phyloP scores from a whole-genome alignment of 2,113 vertebrate species.

The Limanda limanda region DNA sequence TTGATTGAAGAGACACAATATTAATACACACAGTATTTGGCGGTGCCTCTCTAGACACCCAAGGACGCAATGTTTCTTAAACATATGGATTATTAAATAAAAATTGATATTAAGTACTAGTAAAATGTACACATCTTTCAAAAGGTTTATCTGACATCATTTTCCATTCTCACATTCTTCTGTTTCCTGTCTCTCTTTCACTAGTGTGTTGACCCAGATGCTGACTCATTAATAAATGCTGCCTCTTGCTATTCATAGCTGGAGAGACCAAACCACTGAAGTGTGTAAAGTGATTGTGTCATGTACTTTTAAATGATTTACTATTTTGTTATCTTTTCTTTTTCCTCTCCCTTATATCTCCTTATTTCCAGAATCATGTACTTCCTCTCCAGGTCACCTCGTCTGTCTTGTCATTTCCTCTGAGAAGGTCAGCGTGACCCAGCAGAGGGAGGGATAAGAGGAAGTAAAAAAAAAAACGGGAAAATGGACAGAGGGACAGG shows the following conservation, averaged over 20 bases:
- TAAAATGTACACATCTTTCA: no score
- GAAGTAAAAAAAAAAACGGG: background rate
- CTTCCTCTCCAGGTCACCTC: background rate
- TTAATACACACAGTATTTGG: no score
- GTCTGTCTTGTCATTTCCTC: conserved; percentile 14
- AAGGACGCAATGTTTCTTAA: no score
- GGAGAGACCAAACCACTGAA: background rate
- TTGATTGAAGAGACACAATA: no score
- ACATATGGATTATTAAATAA: no score
- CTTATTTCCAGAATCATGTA: background rate
- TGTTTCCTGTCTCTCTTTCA: background rate
- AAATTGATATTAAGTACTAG: no score
- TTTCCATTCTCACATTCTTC: background rate
- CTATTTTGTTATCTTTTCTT: background rate
- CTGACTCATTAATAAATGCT: conserved; percentile 4
- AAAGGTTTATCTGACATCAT: no score
- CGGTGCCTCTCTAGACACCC: no score
- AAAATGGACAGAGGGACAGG: background rate
- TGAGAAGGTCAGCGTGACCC: conserved; percentile 66
- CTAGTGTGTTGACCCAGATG: conserved; percentile 1
- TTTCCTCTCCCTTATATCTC: background rate
- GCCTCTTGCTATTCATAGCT: conserved; percentile 27
- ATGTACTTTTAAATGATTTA: background rate
- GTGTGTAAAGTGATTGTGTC: background rate
- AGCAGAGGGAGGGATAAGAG: background rate